phyloP scores from a whole-genome alignment of 2,113 vertebrate genomes.

The Elanus axillaris region DNA sequence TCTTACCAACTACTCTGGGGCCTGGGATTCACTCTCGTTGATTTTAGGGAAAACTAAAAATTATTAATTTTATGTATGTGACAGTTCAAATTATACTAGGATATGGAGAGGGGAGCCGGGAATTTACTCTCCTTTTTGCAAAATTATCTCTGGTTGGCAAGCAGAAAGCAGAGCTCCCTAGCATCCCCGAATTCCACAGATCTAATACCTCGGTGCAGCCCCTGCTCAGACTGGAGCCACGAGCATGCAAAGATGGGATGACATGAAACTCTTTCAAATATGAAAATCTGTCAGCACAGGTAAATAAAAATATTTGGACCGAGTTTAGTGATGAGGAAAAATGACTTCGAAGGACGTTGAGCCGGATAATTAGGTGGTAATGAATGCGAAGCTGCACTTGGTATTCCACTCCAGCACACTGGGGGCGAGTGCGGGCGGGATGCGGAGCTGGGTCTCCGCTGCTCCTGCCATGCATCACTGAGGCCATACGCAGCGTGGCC shows the following conservation, averaged over 20 bases:
- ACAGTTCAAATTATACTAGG: not conserved
- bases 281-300: slow-evolving; percentile 45
- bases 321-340: slow-evolving; percentile 36
- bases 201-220: not conserved
- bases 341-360: slow-evolving; percentile 41
- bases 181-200: not conserved
- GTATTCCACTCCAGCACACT: slow-evolving; percentile 66
- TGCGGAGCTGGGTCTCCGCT: not conserved
- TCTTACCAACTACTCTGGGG: not conserved
- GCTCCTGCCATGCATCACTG: slow-evolving; percentile 55
- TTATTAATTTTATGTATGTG: not conserved
- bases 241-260: not conserved
- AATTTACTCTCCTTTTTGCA: not conserved
- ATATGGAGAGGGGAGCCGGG: not conserved
- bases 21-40: not conserved
- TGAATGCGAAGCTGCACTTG: slow-evolving; percentile 48
- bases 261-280: not conserved
- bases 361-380: slow-evolving; percentile 67
- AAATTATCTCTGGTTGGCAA: not conserved
- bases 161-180: not conserved
- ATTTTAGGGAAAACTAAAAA: not conserved
- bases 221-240: not conserved
- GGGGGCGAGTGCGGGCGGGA: not conserved
- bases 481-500: slow-evolving; percentile 24
- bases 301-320: slow-evolving; percentile 61